Evolutionary conservation across 2,888 invertebrate species (phyloP), one percentile per base, ranked within the genome.

Genomic region (Diogma glabrata): DNA sequence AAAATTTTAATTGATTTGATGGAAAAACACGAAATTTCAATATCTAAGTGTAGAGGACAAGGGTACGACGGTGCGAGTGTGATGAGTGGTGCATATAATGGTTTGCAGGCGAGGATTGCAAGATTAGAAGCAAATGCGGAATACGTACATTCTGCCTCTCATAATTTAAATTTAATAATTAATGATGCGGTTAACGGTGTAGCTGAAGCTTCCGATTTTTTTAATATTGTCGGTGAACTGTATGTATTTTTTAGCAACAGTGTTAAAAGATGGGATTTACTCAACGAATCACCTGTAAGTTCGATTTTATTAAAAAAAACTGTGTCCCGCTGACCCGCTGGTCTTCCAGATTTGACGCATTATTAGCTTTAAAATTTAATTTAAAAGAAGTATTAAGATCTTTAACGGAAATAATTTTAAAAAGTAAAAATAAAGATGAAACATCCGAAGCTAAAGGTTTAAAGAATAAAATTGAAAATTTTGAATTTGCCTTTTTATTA

Each of bases 31-130:
- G n/a, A n/a, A n/a, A n/a, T n/a, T n/a, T n/a, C n/a, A n/a, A n/a
- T n/a, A n/a, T n/a, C n/a, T n/a, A 49, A 49, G 16, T 49, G 49
- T 23, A 20, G 51, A 16, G 51, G 51, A 5, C 46, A 51, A 33
- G 51, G 51, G n/a, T 54, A 54, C 49, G 54, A 54, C 49, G 52
- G 54, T 23, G 52, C 45, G 17, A 52, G 26, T 52, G 46, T 52
- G 23, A 51, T 52, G 51, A 52, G 49, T 49, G 53, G 51, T 19
- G 22, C 36, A 9, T 53, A 51, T 47, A 47, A 14, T 47, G 53
- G 50, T 24, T 49, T 53, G 30, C 45, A 51, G 51, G 48, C 47
- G 48, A 12, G 58, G 30, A 30, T 55, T 22, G 45, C 16, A 14
- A 28, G 47, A 28, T 23, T 49, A 23, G 36, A 50, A 28, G 47